These are phyloP conservation scores for Gryon sp. DNA, from an alignment of 1,140 invertebrate genomes.

Conservation along the genomic window DNA sequence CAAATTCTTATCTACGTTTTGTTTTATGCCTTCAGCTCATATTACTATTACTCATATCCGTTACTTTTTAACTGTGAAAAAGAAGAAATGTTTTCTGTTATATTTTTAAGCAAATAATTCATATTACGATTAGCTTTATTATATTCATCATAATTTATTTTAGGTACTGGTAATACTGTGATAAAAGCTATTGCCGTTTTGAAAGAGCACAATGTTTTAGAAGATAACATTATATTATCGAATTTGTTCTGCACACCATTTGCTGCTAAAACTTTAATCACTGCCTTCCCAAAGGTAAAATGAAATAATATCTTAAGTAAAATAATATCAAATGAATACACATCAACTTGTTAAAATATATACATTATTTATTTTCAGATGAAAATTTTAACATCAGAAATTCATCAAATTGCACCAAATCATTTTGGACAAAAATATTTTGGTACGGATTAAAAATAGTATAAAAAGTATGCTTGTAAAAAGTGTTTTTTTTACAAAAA, in stretches of 20 bases:
- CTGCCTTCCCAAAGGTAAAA: slow-evolving; percentile 89
- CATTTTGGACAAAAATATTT: slow-evolving; percentile 99
- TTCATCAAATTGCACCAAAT: slow-evolving; percentile 97
- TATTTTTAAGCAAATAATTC: too few relatives aligned
- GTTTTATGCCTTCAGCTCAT: too few relatives aligned
- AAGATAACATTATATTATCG: slow-evolving; percentile 96
- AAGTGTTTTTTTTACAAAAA: too few relatives aligned
- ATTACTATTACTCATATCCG: too few relatives aligned
- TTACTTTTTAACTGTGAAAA: too few relatives aligned
- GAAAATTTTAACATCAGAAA: slow-evolving; percentile 96
- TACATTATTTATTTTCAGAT: slow-evolving; percentile 86
- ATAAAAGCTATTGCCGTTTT: slow-evolving; percentile 95
- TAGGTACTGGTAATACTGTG: slow-evolving; percentile 95
- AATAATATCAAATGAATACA: background rate
- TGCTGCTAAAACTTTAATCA: slow-evolving; percentile 91
- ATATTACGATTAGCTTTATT: too few relatives aligned
- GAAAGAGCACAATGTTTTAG: slow-evolving; percentile 94
- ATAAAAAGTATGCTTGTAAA: slow-evolving; percentile 51
- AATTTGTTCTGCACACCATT: slow-evolving; percentile 98
- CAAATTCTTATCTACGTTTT: background rate
- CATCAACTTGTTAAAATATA: too few relatives aligned
- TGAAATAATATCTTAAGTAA: slow-evolving; percentile 3
- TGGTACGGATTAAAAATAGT: slow-evolving; percentile 93
- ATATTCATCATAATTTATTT: slow-evolving; percentile 5
- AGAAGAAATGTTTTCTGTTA: too few relatives aligned